Evolutionary conservation across 2,888 invertebrate genomes (phyloP).

Genomic region (Eupithecia vulgata): DNA sequence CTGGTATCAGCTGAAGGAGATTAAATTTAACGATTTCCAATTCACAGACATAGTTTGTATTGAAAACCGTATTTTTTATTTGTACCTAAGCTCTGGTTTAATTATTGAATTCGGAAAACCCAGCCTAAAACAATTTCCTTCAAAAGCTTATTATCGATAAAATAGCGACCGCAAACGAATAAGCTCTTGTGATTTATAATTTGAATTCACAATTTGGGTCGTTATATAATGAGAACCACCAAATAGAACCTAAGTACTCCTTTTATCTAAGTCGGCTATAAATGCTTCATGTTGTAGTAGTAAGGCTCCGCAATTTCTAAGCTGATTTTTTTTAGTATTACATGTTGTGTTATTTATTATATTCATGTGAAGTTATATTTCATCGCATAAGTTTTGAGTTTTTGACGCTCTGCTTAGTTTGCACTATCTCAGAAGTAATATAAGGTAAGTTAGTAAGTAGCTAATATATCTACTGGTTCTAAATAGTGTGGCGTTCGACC

Average conservation of each 20-base stretch:
- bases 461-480: not conserved
- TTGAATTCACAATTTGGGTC: no score
- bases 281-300: no score
- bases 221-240: no score
- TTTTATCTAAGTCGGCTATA: no score
- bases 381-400: no score
- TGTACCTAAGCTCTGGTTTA: not conserved
- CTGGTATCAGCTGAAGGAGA: not conserved
- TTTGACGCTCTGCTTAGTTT: no score
- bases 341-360: no score
- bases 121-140: not conserved
- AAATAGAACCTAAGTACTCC: no score
- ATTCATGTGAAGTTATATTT: no score
- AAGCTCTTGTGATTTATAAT: not conserved
- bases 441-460: not conserved
- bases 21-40: not conserved
- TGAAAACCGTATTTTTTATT: not conserved
- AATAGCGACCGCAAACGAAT: not conserved
- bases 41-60: not conserved
- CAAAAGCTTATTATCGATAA: not conserved
- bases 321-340: no score
- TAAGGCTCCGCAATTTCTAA: no score
- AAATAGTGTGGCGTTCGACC: conserved; percentile 14
- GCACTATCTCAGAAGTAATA: not conserved
- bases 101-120: not conserved